Evolutionary conservation across 2,797 vertebrate genomes (phyloP), one percentile per base, ranked within the genome.

Genomic region (Rhabdomys pumilio): DNA sequence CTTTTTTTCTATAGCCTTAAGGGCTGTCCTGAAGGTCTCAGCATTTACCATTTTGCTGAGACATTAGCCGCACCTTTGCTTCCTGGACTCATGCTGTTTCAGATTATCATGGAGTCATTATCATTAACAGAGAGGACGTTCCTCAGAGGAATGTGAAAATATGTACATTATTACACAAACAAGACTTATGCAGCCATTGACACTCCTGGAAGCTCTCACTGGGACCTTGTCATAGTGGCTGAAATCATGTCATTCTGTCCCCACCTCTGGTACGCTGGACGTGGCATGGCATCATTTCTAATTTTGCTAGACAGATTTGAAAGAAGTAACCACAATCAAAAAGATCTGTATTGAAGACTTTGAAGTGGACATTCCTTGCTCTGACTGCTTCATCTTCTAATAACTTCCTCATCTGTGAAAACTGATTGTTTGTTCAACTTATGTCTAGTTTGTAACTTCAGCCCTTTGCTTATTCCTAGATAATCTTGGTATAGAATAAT

Each of bases 301-400:
- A 34, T 77, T 95, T 86, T 85, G 47, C 81, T 86, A 77, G 55
- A 65, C 20, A 85, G 34, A 77, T 38, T 79, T 92, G 55, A 90
- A 92, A 63, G 2, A 93, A 83, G 44, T 67, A 75, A 55, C 13
- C 79, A 17, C 44, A 63, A 38, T 65, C 31, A 84, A 90, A 96
- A 12, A 84, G 5, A 91, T 15, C 31, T 90, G 41, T 44, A 72
- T 11, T 82, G 38, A 44, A 85, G 22, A 91, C 69, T 92, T 61
- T 79, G 14, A 82, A 95, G 76, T 44, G 24, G 0, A 0, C 29
- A 38, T 67, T 94, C 89, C 41, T 81, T 91, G 12, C 20, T 61
- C 15, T 55, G n/a, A 47, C 34, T 44, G 10, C 9, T 79, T 86
- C 44, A 57, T 17, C 26, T 83, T 93, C 19, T 53, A 80, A 19